These are phyloP conservation scores for Macrophya annulata DNA, from an alignment of 2,888 invertebrate species.

Conservation along the genomic window DNA sequence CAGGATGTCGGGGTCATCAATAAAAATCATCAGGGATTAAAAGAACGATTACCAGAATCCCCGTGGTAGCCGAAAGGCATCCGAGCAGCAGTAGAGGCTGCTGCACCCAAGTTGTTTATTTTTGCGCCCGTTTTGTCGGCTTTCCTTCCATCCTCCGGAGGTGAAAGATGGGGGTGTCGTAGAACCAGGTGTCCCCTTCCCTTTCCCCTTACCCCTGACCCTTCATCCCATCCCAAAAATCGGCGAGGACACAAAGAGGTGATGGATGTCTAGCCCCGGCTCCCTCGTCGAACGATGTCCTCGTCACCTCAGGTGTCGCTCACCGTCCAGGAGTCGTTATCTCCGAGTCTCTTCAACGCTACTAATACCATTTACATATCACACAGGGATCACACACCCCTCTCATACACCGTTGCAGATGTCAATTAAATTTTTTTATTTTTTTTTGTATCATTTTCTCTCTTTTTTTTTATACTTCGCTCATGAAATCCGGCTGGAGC, in stretches of 20 bases:
- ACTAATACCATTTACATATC: conserved; percentile 9
- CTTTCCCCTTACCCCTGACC: conserved; percentile 37
- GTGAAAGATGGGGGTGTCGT: conserved; percentile 62
- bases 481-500: background rate
- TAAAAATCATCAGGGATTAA: conserved; percentile 70
- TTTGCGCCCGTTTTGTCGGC: conserved; percentile 63
- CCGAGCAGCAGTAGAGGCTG: background rate
- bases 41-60: conserved; percentile 63
- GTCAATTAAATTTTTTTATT: background rate
- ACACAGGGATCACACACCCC: background rate
- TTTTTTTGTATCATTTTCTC: background rate
- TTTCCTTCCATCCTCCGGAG: conserved; percentile 38
- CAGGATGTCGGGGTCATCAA: conserved; percentile 64
- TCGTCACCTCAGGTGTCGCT: conserved; percentile 75
- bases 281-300: conserved; percentile 70
- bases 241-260: conserved; percentile 72
- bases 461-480: background rate
- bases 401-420: background rate
- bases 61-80: conserved; percentile 59
- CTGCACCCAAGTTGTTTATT: conserved; percentile 67
- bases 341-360: conserved; percentile 57
- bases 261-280: conserved; percentile 73
- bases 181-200: conserved; percentile 63
- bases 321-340: conserved; percentile 74
- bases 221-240: conserved; percentile 54